Percentiles rank a stretch among this genome's conserved stretches.
These are phyloP conservation scores for Sesia bembeciformis DNA, from an alignment of 2,888 invertebrate genomes.

Conservation along the genomic window DNA sequence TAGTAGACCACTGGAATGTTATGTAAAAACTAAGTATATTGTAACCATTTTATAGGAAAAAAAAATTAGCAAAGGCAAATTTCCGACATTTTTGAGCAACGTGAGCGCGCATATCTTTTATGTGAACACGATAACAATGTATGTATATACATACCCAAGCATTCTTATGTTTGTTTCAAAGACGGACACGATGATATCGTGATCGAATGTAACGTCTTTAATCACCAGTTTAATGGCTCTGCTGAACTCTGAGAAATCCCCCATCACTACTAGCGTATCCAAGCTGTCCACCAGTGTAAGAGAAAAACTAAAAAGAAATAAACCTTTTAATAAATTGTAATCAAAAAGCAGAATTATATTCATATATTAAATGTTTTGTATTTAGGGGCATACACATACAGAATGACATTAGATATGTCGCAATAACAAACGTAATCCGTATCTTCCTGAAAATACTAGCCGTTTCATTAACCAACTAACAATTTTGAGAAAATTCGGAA, in stretches of 20 bases:
- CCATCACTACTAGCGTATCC: slow-evolving; percentile 93
- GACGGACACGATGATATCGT: slow-evolving; percentile 95
- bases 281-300: slow-evolving; percentile 95
- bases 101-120: too few species aligned
- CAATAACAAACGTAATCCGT: too few species aligned
- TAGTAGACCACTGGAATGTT: slow-evolving; percentile 83
- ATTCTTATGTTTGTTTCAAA: slow-evolving; percentile 99
- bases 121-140: too few species aligned
- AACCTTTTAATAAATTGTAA: background rate
- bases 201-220: slow-evolving; percentile 91
- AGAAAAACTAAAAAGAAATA: slow-evolving; percentile 86
- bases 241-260: slow-evolving; percentile 95
- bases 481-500: too few species aligned
- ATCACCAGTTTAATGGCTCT: slow-evolving; percentile 90
- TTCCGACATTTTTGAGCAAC: too few species aligned
- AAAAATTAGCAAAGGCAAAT: too few species aligned
- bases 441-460: too few species aligned
- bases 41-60: too few species aligned
- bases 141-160: slow-evolving; percentile 83
- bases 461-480: too few species aligned
- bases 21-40: too few species aligned
- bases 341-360: background rate
- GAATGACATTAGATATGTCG: too few species aligned
- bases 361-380: background rate
- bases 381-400: background rate